phyloP scores from a whole-genome alignment of 1,140 invertebrate genomes.

The Laodelphax striatellus region DNA sequence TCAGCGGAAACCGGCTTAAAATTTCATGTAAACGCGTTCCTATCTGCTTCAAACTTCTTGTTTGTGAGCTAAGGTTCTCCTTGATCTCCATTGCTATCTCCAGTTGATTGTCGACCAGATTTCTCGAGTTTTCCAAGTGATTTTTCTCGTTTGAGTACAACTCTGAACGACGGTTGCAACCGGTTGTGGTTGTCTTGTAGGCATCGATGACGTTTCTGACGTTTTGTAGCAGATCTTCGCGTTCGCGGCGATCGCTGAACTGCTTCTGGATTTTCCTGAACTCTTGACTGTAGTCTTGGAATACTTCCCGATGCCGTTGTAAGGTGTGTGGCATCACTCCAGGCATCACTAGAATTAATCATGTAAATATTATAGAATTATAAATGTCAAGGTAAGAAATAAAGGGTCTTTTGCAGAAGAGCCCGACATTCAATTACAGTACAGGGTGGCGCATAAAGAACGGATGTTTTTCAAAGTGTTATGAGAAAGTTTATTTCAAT shows the following conservation, averaged over 20 bases:
- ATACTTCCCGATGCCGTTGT: slow-evolving; percentile 87
- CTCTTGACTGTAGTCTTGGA: slow-evolving; percentile 83
- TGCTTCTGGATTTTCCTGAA: slow-evolving; percentile 86
- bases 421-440: no score
- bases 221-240: slow-evolving; percentile 74
- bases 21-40: slow-evolving; percentile 88
- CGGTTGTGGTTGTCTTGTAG: slow-evolving; percentile 11
- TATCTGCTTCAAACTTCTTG: slow-evolving; percentile 76
- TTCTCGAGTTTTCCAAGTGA: no score
- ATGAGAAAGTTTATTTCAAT: no score
- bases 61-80: slow-evolving; percentile 79
- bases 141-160: no score
- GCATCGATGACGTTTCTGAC: slow-evolving; percentile 59
- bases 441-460: no score
- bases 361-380: no score
- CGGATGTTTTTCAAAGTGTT: no score
- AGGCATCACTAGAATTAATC: no score
- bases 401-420: no score
- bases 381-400: no score
- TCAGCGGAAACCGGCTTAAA: slow-evolving; percentile 76
- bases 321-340: slow-evolving; percentile 68
- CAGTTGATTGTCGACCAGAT: slow-evolving; percentile 88
- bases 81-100: slow-evolving; percentile 90
- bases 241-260: slow-evolving; percentile 66
- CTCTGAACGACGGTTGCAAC: no score